Evolutionary conservation across 1,140 invertebrate genomes (phyloP).

Genomic region (Orussus abietinus): DNA sequence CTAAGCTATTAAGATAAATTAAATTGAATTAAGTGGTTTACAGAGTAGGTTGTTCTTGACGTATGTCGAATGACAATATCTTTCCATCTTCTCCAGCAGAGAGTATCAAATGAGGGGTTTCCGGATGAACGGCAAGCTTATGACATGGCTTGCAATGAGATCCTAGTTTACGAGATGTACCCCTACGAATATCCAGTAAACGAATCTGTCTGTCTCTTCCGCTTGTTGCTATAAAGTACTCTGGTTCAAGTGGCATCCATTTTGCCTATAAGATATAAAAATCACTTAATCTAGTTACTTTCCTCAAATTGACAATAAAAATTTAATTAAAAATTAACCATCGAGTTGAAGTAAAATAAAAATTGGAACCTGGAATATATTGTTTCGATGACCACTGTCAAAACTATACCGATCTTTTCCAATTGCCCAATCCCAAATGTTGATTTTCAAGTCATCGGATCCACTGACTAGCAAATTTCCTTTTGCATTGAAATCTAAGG

Average conservation of each 20-base stretch:
- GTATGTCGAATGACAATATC: conserved; percentile 77
- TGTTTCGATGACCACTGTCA: conserved; percentile 76
- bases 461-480: conserved; percentile 79
- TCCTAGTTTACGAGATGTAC: conserved; percentile 62
- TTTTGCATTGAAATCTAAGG: conserved; percentile 81
- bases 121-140: conserved; percentile 70
- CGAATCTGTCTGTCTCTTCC: conserved; percentile 85
- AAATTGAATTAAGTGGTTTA: conserved; percentile 38
- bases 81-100: conserved; percentile 86
- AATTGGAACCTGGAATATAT: conserved; percentile 89
- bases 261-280: conserved; percentile 55
- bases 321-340: conserved; percentile 37
- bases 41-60: conserved; percentile 65
- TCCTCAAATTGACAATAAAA: conserved; percentile 6
- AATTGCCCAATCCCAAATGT: conserved; percentile 87
- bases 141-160: conserved; percentile 72
- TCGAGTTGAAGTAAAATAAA: conserved; percentile 47
- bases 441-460: conserved; percentile 83
- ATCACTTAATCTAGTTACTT: conserved; percentile 4
- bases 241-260: conserved; percentile 66
- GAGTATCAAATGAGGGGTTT: conserved; percentile 74
- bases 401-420: conserved; percentile 64
- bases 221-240: conserved; percentile 81
- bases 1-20: conserved; percentile 14
- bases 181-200: conserved; percentile 48